phyloP scores from a whole-genome alignment of 2,888 invertebrate genomes.

The Drosophila austrosaltans region DNA sequence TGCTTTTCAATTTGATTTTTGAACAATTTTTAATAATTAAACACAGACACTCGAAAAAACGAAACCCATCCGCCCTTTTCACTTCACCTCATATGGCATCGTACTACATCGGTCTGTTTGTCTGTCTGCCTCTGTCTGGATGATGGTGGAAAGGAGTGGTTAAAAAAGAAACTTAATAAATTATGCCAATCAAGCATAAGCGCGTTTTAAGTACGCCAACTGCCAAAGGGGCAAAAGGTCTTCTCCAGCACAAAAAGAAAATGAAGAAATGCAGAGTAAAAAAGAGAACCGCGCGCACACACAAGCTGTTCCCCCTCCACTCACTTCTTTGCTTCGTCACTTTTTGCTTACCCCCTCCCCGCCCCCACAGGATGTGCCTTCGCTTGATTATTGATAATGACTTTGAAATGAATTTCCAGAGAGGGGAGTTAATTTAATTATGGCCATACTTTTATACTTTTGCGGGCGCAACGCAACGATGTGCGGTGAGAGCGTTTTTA shows the following conservation, averaged over 20 bases:
- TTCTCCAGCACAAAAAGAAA: conserved; percentile 16
- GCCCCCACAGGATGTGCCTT: conserved; percentile 11
- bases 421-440: conserved; percentile 71
- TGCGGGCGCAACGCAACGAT: conserved; percentile 20
- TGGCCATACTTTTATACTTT: conserved; percentile 60
- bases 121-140: conserved; percentile 35
- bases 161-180: conserved; percentile 64
- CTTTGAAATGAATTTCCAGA: conserved; percentile 72
- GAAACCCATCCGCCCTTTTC: conserved; percentile 1
- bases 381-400: conserved; percentile 72
- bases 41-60: conserved; percentile 31
- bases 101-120: neutral
- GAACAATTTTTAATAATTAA: conserved; percentile 65
- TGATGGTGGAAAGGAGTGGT: conserved; percentile 11
- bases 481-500: conserved; percentile 11
- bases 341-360: neutral
- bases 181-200: conserved; percentile 75
- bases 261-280: conserved; percentile 17
- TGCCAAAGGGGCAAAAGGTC: conserved; percentile 44
- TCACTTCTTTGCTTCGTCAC: conserved; percentile 4
- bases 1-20: conserved; percentile 59
- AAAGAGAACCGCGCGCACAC: conserved; percentile 4
- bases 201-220: conserved; percentile 71
- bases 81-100: neutral
- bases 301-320: neutral